Evolutionary conservation across 2,113 vertebrate species (phyloP).

Genomic region (Burhinus oedicnemus): DNA sequence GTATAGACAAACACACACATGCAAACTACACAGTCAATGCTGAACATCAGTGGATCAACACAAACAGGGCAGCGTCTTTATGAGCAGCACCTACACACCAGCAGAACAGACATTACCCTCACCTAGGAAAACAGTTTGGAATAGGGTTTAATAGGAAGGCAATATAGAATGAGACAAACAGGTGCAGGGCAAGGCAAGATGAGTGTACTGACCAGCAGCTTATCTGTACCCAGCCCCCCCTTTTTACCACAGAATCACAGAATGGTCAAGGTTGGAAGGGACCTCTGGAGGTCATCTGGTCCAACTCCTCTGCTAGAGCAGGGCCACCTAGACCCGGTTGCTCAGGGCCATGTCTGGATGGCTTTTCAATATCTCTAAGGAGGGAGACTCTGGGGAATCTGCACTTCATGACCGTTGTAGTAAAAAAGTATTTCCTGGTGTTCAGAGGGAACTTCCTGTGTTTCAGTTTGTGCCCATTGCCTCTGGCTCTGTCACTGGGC

Average conservation of each 20-base stretch:
- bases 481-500: not conserved
- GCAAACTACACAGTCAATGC: no score
- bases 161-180: not conserved
- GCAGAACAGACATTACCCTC: not conserved
- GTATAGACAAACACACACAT: no score
- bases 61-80: no score
- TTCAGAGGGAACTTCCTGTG: not conserved
- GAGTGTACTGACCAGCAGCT: not conserved
- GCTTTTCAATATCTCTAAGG: not conserved
- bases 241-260: not conserved
- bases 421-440: not conserved
- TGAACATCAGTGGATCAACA: no score
- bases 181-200: not conserved
- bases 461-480: not conserved
- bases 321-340: fast-evolving
- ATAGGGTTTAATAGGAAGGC: not conserved
- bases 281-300: not conserved
- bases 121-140: not conserved
- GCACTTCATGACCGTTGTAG: not conserved
- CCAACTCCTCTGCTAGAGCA: no score
- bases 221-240: not conserved
- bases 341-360: not conserved
- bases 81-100: no score
- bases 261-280: not conserved
- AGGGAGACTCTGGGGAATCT: not conserved